Conservation (phyloP, 1,140 invertebrate genomes). For the Drosophila tropicalis region DNA sequence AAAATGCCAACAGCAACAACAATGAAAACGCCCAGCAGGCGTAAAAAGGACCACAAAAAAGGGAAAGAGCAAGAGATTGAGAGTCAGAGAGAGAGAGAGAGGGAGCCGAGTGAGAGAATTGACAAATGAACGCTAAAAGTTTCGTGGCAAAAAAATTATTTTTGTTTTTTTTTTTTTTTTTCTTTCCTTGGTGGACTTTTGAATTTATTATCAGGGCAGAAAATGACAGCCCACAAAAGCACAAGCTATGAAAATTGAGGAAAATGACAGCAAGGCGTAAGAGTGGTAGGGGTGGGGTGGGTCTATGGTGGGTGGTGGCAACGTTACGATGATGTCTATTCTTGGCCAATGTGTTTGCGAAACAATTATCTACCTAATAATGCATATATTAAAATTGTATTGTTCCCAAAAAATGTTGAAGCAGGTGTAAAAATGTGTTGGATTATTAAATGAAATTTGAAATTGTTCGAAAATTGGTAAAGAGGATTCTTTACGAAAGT, state of each 20-base stretch:
- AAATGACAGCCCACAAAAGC: slow-evolving; percentile 32
- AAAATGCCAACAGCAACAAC: slow-evolving; percentile 40
- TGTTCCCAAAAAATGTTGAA: slow-evolving; percentile 13
- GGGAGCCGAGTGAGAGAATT: slow-evolving; percentile 29
- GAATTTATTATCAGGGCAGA: slow-evolving; percentile 66
- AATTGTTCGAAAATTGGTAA: too few species aligned
- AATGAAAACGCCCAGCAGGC: slow-evolving; percentile 2
- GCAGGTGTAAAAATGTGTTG: slow-evolving; percentile 1
- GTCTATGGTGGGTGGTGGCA: neutral
- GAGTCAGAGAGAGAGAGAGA: neutral
- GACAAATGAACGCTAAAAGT: slow-evolving; percentile 68
- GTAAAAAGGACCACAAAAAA: neutral
- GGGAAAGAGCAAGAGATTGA: neutral
- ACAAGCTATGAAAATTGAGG: neutral
- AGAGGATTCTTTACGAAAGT: too few species aligned
- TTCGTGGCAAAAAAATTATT: slow-evolving; percentile 38
- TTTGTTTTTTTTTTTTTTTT: too few species aligned
- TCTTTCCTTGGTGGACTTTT: slow-evolving; percentile 41
- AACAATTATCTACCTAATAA: slow-evolving; percentile 77
- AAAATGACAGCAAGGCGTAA: neutral
- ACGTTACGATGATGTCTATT: slow-evolving; percentile 12
- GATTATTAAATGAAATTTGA: slow-evolving; percentile 5
- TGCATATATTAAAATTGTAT: slow-evolving; percentile 79
- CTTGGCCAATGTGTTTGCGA: slow-evolving; percentile 54
- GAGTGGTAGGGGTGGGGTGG: too few species aligned